Conservation (phyloP, 2,888 invertebrate genomes). For the Drosophila gaucha region DNA sequence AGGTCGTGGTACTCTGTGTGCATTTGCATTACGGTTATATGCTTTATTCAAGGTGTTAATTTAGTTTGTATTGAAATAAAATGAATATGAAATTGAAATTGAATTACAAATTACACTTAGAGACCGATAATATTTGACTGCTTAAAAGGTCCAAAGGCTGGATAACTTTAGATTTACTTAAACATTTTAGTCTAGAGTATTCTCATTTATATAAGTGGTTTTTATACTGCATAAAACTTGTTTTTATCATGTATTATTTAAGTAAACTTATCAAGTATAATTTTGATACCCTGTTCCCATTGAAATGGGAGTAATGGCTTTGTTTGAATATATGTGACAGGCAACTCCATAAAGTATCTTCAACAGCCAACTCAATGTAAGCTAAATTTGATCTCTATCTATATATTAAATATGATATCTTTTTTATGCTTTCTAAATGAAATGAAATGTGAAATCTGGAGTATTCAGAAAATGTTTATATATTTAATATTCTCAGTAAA, state of each 20-base stretch:
- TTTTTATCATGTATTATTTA: background rate
- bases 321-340: background rate
- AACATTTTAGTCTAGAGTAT: background rate
- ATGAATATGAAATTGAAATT: background rate
- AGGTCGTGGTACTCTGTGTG: constrained; percentile 11
- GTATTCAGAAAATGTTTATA: too few species aligned
- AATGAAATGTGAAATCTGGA: too few species aligned
- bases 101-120: too few species aligned
- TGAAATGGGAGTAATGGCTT: background rate
- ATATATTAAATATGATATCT: too few species aligned
- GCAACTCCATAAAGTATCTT: too few species aligned
- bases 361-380: too few species aligned
- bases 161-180: background rate
- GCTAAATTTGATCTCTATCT: too few species aligned
- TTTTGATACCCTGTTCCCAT: background rate
- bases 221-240: background rate
- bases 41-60: constrained; percentile 36
- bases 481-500: too few species aligned
- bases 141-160: background rate
- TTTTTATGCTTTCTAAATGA: too few species aligned
- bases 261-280: background rate
- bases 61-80: constrained; percentile 50
- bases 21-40: constrained; percentile 13
- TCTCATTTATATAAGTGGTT: background rate
- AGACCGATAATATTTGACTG: background rate